Conservation (phyloP, 2,113 vertebrate genomes). For the Galbula dea region DNA sequence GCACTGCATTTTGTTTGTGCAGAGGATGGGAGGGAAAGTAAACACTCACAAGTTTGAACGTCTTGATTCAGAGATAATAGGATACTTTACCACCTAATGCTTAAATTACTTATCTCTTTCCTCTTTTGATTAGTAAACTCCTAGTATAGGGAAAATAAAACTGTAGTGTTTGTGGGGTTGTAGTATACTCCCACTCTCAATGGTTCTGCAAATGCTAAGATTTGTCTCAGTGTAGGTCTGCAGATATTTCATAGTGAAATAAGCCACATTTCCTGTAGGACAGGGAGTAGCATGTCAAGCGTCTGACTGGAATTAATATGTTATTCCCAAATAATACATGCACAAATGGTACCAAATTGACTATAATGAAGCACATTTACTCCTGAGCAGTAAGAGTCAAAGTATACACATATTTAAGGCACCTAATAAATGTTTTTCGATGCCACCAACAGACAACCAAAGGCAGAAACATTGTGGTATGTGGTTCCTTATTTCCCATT, state of each 20-base stretch:
- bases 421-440: neutral
- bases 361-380: neutral
- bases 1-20: neutral
- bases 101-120: neutral
- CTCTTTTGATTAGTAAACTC: neutral
- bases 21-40: neutral
- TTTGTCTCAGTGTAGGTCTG: neutral
- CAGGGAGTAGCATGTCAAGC: neutral
- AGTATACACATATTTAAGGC: neutral
- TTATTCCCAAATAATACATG: neutral
- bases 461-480: neutral
- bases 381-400: neutral
- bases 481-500: neutral
- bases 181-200: neutral
- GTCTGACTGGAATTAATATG: neutral
- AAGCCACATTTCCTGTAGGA: neutral
- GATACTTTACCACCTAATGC: neutral
- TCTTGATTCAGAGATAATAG: neutral
- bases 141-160: neutral
- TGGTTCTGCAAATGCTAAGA: neutral
- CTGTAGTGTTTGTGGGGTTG: neutral
- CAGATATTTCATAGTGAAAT: neutral
- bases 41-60: neutral
- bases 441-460: neutral
- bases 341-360: neutral